Evolutionary conservation across 2,113 vertebrate genomes (phyloP).

Genomic region (Grantiella picta): DNA sequence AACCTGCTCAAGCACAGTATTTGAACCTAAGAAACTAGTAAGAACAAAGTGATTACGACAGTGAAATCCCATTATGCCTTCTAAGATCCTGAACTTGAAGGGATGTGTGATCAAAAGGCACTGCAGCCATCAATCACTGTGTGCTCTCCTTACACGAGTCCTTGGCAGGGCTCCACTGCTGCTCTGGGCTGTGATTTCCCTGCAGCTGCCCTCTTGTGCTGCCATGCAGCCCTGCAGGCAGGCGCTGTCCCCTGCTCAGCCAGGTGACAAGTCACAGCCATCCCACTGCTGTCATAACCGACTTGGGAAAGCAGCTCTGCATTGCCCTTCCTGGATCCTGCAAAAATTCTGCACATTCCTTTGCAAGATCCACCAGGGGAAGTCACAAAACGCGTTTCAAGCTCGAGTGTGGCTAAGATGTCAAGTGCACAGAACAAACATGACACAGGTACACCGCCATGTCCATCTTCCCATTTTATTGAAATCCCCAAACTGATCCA

Average conservation of each 20-base stretch:
- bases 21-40: background rate
- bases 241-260: fast-evolving
- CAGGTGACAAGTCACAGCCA: fast-evolving
- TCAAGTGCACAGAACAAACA: background rate
- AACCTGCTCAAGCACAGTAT: background rate
- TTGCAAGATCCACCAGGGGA: background rate
- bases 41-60: background rate
- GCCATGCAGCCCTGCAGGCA: background rate
- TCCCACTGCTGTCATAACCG: background rate
- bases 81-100: background rate
- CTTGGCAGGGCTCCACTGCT: background rate
- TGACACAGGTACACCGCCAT: background rate
- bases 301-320: background rate
- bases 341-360: background rate
- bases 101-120: background rate
- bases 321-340: background rate
- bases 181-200: background rate
- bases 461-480: conserved; percentile 52
- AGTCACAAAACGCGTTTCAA: background rate
- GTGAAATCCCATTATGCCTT: background rate
- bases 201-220: background rate
- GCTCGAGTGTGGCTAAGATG: background rate
- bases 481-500: background rate
- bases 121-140: background rate
- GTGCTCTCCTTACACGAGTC: background rate